Percentiles rank a stretch among this genome's conserved stretches.
These are phyloP conservation scores for Eubasilissa regina DNA, from an alignment of 1,140 invertebrate genomes.

Conservation along the genomic window DNA sequence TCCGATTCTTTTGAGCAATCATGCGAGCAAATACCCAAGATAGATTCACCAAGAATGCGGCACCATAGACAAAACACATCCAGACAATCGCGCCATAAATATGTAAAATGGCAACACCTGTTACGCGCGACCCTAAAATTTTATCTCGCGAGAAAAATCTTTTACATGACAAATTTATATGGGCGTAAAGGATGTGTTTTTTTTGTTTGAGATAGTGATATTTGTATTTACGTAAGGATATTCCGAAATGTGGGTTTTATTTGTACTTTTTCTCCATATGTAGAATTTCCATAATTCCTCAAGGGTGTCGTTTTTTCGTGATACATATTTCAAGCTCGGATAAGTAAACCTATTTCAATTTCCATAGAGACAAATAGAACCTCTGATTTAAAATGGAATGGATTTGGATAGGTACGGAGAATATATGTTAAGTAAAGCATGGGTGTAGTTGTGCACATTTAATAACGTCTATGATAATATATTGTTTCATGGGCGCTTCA, in stretches of 20 bases:
- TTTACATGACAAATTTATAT: conserved; percentile 45
- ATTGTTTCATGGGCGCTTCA: too few relatives aligned
- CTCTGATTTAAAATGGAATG: too few relatives aligned
- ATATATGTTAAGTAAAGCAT: too few relatives aligned
- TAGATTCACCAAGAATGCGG: neutral
- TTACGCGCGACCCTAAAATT: conserved; percentile 34
- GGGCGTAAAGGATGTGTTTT: conserved; percentile 11
- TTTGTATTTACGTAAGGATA: conserved; percentile 17
- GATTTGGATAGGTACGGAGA: too few relatives aligned
- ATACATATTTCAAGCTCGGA: neutral
- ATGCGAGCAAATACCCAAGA: neutral
- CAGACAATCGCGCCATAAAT: conserved; percentile 33
- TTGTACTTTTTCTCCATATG: conserved; percentile 1
- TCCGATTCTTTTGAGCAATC: conserved; percentile 2
- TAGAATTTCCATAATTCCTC: conserved; percentile 9
- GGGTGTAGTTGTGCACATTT: too few relatives aligned
- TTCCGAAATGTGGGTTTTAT: conserved; percentile 9
- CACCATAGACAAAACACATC: conserved; percentile 38
- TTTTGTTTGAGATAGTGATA: conserved; percentile 22
- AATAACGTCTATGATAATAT: too few relatives aligned
- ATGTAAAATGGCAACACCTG: conserved; percentile 39
- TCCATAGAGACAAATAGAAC: too few relatives aligned
- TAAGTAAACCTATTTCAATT: too few relatives aligned
- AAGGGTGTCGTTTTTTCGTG: neutral
- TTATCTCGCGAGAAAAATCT: conserved; percentile 43